phyloP scores from a whole-genome alignment of 2,888 invertebrate genomes.

The Toxonevra muliebris region DNA sequence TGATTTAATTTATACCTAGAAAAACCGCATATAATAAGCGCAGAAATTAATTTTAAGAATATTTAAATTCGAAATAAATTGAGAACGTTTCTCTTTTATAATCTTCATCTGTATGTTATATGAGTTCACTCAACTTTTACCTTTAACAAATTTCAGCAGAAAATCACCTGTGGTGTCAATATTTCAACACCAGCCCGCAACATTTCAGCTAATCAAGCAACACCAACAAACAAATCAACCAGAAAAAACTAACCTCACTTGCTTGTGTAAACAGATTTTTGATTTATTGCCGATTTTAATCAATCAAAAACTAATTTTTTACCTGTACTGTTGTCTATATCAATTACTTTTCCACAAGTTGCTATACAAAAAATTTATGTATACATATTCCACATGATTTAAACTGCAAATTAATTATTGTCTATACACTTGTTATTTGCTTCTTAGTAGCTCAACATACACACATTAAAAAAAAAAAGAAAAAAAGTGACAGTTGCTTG shows the following conservation, averaged over 20 bases:
- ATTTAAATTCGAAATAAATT: too few relatives aligned
- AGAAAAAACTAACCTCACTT: too few relatives aligned
- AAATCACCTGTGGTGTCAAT: slow-evolving; percentile 58
- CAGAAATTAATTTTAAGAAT: too few relatives aligned
- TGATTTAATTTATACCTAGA: too few relatives aligned
- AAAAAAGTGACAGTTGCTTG: slow-evolving; percentile 3
- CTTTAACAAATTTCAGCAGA: slow-evolving; percentile 3
- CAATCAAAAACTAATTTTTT: slow-evolving; percentile 25
- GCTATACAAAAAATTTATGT: too few relatives aligned
- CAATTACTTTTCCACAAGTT: neutral
- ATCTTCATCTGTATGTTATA: too few relatives aligned
- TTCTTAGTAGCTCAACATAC: neutral
- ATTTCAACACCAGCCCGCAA: slow-evolving; percentile 49
- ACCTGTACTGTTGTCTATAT: neutral
- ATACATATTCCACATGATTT: too few relatives aligned
- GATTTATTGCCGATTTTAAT: slow-evolving; percentile 40
- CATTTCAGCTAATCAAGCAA: neutral
- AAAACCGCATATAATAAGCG: too few relatives aligned
- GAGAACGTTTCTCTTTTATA: too few relatives aligned
- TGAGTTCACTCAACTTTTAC: too few relatives aligned
- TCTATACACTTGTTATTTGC: neutral
- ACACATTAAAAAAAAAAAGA: too few relatives aligned
- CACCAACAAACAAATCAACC: slow-evolving; percentile 16
- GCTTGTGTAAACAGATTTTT: slow-evolving; percentile 33
- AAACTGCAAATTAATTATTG: neutral